phyloP scores from a whole-genome alignment of 2,797 vertebrate genomes.

The Pipistrellus kuhlii region DNA sequence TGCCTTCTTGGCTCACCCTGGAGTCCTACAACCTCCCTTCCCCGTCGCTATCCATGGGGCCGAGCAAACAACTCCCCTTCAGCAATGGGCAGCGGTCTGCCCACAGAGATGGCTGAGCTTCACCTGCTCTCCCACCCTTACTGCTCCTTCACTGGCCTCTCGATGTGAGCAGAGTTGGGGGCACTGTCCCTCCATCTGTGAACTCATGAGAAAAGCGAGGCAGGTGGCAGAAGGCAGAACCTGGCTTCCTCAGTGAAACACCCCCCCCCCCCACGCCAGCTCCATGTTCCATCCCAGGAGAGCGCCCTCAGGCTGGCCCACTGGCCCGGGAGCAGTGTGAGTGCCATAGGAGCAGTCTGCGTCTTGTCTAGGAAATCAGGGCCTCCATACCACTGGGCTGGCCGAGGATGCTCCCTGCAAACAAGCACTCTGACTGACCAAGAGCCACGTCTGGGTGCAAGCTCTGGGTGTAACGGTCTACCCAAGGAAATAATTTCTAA shows the following conservation, averaged over 20 bases:
- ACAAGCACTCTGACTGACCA: background rate
- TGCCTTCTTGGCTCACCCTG: background rate
- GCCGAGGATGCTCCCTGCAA: background rate
- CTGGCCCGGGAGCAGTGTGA: background rate
- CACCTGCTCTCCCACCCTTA: rapidly evolving
- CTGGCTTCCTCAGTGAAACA: background rate
- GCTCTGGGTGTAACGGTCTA: too few relatives aligned
- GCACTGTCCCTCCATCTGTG: rapidly evolving
- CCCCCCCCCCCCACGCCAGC: background rate
- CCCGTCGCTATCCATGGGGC: rapidly evolving
- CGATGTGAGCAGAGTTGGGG: background rate
- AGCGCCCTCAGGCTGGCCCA: background rate
- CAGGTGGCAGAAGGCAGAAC: background rate
- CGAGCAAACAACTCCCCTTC: background rate
- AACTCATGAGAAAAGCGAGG: background rate
- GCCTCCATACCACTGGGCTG: background rate
- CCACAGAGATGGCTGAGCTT: rapidly evolving
- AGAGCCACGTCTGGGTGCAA: background rate
- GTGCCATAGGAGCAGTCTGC: background rate
- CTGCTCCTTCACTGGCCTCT: background rate
- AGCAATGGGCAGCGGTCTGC: rapidly evolving
- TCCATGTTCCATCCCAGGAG: background rate
- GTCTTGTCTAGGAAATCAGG: background rate
- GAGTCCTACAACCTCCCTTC: background rate
- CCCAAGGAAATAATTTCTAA: background rate